Percentiles rank a stretch among this genome's conserved stretches.
phyloP scores from a whole-genome alignment of 2,888 invertebrate genomes.

The Neelides folsomi region DNA sequence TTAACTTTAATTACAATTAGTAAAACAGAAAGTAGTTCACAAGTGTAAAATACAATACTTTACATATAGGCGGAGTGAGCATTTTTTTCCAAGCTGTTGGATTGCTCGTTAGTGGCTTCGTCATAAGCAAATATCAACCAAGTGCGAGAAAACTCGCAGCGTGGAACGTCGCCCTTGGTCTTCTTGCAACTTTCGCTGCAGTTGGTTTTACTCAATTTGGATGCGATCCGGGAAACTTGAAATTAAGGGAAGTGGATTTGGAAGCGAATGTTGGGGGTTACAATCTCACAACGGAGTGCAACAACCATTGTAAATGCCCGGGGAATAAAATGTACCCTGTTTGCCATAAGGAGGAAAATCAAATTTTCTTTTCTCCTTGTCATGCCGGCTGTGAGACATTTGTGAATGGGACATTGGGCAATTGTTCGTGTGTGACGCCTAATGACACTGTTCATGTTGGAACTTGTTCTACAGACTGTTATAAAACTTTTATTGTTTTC shows the following conservation, averaged over 20 bases:
- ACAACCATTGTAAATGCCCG: constrained; percentile 37
- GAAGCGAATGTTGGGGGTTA: too few relatives aligned
- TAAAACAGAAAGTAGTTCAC: too few relatives aligned
- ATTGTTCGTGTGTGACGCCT: constrained; percentile 20
- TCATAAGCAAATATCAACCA: constrained; percentile 50
- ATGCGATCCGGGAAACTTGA: constrained; percentile 41
- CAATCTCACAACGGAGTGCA: constrained; percentile 34
- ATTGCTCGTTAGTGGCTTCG: constrained; percentile 46
- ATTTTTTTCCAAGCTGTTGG: constrained; percentile 36
- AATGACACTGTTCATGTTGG: constrained; percentile 15
- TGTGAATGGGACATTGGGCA: constrained; percentile 8
- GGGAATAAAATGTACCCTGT: constrained; percentile 50
- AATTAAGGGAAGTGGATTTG: constrained; percentile 5
- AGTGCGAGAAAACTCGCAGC: constrained; percentile 45
- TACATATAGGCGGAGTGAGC: constrained; percentile 35
- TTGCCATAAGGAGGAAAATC: constrained; percentile 45
- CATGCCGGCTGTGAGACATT: constrained; percentile 52
- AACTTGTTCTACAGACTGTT: constrained; percentile 19
- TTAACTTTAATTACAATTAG: too few relatives aligned
- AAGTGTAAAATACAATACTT: too few relatives aligned
- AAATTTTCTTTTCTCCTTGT: constrained; percentile 56
- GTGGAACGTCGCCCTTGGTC: constrained; percentile 51
- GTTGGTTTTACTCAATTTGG: constrained; percentile 45
- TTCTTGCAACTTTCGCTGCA: constrained; percentile 44
- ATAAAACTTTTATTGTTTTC: constrained; percentile 33